Evolutionary conservation across 2,888 invertebrate genomes (phyloP).

Genomic region (Lasius fuliginosus): DNA sequence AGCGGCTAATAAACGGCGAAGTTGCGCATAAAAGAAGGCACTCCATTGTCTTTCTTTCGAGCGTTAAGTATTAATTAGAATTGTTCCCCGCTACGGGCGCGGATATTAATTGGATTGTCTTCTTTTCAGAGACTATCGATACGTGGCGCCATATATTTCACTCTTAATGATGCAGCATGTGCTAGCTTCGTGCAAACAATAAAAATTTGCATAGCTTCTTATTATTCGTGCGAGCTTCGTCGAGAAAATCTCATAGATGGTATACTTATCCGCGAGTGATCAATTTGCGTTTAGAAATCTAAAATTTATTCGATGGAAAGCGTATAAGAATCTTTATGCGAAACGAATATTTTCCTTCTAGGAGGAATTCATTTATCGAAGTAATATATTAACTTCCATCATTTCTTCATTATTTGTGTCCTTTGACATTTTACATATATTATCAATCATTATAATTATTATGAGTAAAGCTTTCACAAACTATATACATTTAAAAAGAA

Average conservation of each 20-base stretch:
- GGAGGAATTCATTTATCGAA: too few species aligned
- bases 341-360: neutral
- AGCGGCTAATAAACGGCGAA: conserved; percentile 26
- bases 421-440: neutral
- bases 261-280: neutral
- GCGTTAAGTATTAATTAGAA: conserved; percentile 47
- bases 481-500: neutral
- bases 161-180: conserved; percentile 31
- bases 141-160: neutral
- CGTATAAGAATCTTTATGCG: neutral
- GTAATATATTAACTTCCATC: neutral
- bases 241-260: neutral
- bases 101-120: conserved; percentile 53
- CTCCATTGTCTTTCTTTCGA: conserved; percentile 43
- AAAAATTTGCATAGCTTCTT: conserved; percentile 45
- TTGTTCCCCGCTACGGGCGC: conserved; percentile 14
- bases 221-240: conserved; percentile 23
- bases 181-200: neutral
- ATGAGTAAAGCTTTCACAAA: neutral
- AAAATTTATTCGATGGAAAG: neutral
- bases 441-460: neutral
- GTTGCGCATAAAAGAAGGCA: conserved; percentile 12
- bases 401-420: neutral
- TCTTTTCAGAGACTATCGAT: conserved; percentile 41
- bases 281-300: conserved; percentile 19